A percentile compares a stretch with the other conserved stretches of the same genome.
phyloP scores from a whole-genome alignment of 1,140 invertebrate species.

The Cotesia glomerata region DNA sequence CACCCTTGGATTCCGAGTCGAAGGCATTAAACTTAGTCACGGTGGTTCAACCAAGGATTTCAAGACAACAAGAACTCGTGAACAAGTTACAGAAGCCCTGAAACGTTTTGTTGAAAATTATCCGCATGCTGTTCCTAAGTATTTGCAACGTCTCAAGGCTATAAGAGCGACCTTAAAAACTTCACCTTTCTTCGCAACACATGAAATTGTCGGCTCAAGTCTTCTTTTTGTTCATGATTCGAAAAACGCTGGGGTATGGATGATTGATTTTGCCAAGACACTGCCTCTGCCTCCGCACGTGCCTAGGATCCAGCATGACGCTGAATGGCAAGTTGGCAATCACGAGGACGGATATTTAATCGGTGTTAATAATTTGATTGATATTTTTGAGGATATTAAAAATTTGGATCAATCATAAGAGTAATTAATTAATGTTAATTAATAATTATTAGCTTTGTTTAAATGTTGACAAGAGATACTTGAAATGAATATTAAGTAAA shows the following conservation, averaged over 20 bases:
- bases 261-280: conserved; percentile 99
- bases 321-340: conserved; percentile 93
- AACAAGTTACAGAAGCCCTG: conserved; percentile 78
- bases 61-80: conserved; percentile 89
- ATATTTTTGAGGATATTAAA: conserved; percentile 71
- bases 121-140: conserved; percentile 77
- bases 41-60: conserved; percentile 93
- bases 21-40: conserved; percentile 89
- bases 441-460: too few relatives aligned
- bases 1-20: conserved; percentile 93
- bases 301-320: conserved; percentile 76
- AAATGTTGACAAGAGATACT: not conserved
- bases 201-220: conserved; percentile 97
- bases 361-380: conserved; percentile 92
- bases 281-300: conserved; percentile 78
- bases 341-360: conserved; percentile 97
- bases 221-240: conserved; percentile 95
- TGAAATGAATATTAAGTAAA: not conserved
- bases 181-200: conserved; percentile 87
- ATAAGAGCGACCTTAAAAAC: conserved; percentile 81
- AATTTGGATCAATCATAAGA: conserved; percentile 27
- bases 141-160: conserved; percentile 82
- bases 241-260: conserved; percentile 87
- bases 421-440: not conserved
- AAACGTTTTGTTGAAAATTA: conserved; percentile 82